These are phyloP conservation scores for Automeris io DNA, from an alignment of 2,888 invertebrate species.

Conservation along the genomic window DNA sequence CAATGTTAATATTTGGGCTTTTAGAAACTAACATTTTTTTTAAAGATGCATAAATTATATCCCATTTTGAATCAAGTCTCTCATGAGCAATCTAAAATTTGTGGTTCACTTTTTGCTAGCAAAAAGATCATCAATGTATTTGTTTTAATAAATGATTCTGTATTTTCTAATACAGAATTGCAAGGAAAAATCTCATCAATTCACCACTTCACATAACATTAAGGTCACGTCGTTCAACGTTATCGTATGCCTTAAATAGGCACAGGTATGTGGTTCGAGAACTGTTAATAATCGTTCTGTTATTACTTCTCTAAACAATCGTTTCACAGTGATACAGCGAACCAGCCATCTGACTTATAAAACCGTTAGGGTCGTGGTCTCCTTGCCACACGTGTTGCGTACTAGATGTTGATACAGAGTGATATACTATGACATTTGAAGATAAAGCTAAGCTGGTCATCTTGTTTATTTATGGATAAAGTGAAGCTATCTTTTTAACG, in stretches of 20 bases:
- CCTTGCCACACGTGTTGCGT: slow-evolving; percentile 39
- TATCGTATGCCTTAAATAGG: slow-evolving; percentile 20
- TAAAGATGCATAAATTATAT: too few species aligned
- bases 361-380: slow-evolving; percentile 57
- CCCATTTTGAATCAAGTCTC: too few species aligned
- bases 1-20: too few species aligned
- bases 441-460: slow-evolving; percentile 1
- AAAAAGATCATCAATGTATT: too few species aligned
- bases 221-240: slow-evolving; percentile 22
- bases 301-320: slow-evolving; percentile 44
- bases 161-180: too few species aligned
- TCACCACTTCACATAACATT: slow-evolving; percentile 11
- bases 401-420: slow-evolving; percentile 13
- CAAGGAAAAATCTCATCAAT: neutral
- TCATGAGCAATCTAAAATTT: too few species aligned
- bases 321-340: slow-evolving; percentile 39
- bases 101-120: too few species aligned
- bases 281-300: slow-evolving; percentile 21
- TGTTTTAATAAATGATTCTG: too few species aligned
- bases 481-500: slow-evolving; percentile 7
- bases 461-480: slow-evolving; percentile 1
- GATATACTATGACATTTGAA: slow-evolving; percentile 13
- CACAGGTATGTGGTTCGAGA: slow-evolving; percentile 11
- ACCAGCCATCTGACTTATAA: slow-evolving; percentile 25
- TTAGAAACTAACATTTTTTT: too few species aligned